These are phyloP conservation scores for Mactromeris polynyma DNA, from an alignment of 2,888 invertebrate species.

Conservation along the genomic window DNA sequence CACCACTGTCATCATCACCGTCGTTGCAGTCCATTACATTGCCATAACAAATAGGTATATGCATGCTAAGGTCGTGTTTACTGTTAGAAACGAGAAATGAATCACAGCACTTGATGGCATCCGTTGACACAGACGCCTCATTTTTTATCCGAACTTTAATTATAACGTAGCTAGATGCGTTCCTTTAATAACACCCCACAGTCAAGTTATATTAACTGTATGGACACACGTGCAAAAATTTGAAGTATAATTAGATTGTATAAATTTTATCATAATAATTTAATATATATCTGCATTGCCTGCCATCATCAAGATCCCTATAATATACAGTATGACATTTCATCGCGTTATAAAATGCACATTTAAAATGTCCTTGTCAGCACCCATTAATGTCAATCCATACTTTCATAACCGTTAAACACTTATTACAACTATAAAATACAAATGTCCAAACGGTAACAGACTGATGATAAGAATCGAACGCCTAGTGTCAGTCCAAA, in stretches of 20 bases:
- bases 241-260: neutral
- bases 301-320: neutral
- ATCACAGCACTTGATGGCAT: neutral
- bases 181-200: neutral
- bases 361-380: neutral
- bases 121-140: neutral
- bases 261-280: neutral
- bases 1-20: too few relatives aligned
- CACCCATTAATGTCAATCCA: neutral
- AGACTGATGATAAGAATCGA: constrained; percentile 28
- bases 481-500: constrained; percentile 35
- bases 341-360: constrained; percentile 11
- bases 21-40: too few relatives aligned
- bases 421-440: neutral
- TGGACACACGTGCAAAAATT: neutral
- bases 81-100: too few relatives aligned
- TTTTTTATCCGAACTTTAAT: neutral
- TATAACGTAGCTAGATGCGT: neutral
- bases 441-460: constrained; percentile 5
- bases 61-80: too few relatives aligned
- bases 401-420: neutral
- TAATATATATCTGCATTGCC: neutral
- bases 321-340: neutral
- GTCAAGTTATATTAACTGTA: neutral
- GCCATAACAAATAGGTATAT: too few relatives aligned